Conservation (phyloP, 2,113 vertebrate species). For the Chroicocephalus ridibundus region DNA sequence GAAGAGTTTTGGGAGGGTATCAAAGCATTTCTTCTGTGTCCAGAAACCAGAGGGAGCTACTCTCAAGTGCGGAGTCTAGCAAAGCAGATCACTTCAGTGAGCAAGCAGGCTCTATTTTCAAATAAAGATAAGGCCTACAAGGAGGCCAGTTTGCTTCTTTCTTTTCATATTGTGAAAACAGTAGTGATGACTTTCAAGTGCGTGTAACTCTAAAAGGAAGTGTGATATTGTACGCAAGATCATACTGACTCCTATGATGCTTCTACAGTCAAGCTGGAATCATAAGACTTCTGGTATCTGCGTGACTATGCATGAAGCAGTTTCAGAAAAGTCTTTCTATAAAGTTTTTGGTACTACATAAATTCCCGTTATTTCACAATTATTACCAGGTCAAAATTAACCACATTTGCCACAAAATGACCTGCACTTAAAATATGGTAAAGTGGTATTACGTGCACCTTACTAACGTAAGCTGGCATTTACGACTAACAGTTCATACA, state of each 20-base stretch:
- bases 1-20: background rate
- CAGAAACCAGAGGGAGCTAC: background rate
- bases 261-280: background rate
- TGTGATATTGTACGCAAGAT: background rate
- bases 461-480: background rate
- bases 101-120: background rate
- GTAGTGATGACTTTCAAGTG: background rate
- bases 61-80: background rate
- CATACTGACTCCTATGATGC: fast-evolving
- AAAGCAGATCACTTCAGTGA: background rate
- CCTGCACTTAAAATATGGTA: background rate
- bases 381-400: background rate
- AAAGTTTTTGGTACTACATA: background rate
- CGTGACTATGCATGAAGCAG: background rate
- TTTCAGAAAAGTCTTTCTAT: background rate
- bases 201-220: background rate
- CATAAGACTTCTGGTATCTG: background rate
- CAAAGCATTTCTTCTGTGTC: background rate
- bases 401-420: background rate
- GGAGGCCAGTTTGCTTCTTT: background rate
- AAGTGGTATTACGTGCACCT: background rate
- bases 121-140: background rate
- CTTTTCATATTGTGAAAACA: background rate
- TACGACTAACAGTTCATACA: background rate
- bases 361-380: background rate